These are phyloP conservation scores for Vulpes vulpes DNA, from an alignment of 2,113 vertebrate genomes.

Conservation along the genomic window DNA sequence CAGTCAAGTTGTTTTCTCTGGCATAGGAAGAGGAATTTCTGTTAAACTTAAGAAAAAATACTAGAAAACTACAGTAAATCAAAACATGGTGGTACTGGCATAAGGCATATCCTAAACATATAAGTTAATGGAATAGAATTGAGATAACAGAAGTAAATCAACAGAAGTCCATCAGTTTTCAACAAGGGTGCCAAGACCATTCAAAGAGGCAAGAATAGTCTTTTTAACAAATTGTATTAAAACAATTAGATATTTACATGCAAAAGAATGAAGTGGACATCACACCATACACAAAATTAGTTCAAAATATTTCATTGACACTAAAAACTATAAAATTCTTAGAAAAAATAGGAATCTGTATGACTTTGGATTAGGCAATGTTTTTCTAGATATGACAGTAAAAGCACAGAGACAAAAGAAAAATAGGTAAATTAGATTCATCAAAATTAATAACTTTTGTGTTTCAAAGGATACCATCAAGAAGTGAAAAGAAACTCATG, in stretches of 20 bases:
- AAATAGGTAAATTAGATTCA: not conserved
- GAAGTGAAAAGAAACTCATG: not conserved
- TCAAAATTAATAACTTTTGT: not conserved
- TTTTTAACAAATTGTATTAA: not conserved
- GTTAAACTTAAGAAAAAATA: conserved; percentile 53
- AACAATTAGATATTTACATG: not conserved
- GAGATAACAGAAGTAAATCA: conserved; percentile 16
- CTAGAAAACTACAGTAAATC: not conserved
- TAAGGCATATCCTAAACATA: not conserved
- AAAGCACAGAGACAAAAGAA: not conserved
- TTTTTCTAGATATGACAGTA: not conserved
- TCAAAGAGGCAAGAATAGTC: not conserved
- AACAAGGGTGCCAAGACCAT: not conserved
- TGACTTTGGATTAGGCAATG: not conserved
- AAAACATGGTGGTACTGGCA: not conserved
- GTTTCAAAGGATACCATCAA: not conserved
- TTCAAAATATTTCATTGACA: not conserved
- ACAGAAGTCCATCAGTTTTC: not conserved
- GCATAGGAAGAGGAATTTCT: not conserved
- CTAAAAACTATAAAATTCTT: conserved; percentile 13
- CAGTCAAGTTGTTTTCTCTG: not conserved
- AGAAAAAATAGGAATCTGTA: not conserved
- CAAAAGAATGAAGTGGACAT: not conserved
- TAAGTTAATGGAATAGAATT: not conserved
- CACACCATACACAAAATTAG: not conserved